Base-by-base conservation (phyloP, 2,888 invertebrate genomes). In the Thecophora atra region DNA sequence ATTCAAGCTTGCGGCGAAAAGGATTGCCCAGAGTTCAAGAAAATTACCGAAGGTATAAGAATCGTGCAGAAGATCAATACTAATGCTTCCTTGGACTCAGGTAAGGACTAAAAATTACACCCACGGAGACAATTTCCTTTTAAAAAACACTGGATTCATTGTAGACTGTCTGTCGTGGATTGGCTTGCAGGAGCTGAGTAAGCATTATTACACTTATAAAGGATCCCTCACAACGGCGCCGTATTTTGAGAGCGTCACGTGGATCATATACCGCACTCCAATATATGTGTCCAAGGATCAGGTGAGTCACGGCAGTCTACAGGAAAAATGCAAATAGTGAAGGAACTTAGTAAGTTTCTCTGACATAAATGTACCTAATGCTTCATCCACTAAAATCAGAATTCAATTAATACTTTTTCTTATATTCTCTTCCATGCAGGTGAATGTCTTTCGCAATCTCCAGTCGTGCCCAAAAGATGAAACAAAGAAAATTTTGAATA, bases 171-270 rank as follows among this genome's bases (percentile, higher is more conserved):
- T 92, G 47, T 89, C 91, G 0, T 92, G 92, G 91, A 91, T 92
- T 85, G 88, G 90, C 77, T 87, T 91, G 68, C 89, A 89, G 76
- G 91, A 92, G 79, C 86, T 92, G 71, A 89, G 90, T 77, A 91
- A 92, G 78, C 91, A 89, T 77, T 92, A 92, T 81, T 92, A 91
- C 70, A 91, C 92, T 0, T 92, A 92, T 82, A 91, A 91, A 81
- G 92, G 92, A 5, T 92, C 92, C 0, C 82, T 92, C 74, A 92
- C 92, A 3, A 92, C 92, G 5, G 91, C 91, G 68, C 92, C 92
- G 0, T 92, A 91, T 81, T 90, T 90, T 60, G 92, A 92, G 80
- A 91, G 91, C 79, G 92, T 92, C 63, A 92, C 91, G 5, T 92
- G 92, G 92, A 92, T 92, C 75, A 90, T 92, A 72, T 92, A 91